phyloP scores from a whole-genome alignment of 1,140 invertebrate genomes.

The Aleiodes sp. region DNA sequence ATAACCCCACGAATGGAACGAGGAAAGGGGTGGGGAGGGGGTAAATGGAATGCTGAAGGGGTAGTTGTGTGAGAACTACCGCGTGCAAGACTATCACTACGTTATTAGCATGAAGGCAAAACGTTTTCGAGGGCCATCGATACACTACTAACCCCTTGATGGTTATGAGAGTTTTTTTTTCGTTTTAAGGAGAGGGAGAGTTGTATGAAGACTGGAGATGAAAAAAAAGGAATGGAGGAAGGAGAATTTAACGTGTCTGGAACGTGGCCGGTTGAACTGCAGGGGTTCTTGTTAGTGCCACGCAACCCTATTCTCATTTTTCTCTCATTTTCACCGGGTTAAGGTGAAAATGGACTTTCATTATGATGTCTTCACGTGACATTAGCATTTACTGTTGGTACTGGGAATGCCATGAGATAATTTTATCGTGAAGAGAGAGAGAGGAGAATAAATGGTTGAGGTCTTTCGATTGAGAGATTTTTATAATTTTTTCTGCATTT shows the following conservation, averaged over 20 bases:
- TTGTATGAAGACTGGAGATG: too few relatives aligned
- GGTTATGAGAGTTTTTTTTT: too few relatives aligned
- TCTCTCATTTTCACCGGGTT: background rate
- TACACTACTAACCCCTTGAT: background rate
- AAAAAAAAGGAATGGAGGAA: constrained; percentile 16
- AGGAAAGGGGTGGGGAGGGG: constrained; percentile 32
- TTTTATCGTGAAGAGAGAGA: too few relatives aligned
- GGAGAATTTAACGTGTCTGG: constrained; percentile 18
- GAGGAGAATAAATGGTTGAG: too few relatives aligned
- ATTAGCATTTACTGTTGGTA: background rate
- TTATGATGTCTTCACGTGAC: constrained; percentile 4
- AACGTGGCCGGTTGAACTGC: background rate
- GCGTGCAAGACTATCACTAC: constrained; percentile 50
- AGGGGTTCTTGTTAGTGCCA: constrained; percentile 10
- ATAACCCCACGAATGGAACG: constrained; percentile 21
- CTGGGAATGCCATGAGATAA: too few relatives aligned
- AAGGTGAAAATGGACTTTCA: background rate
- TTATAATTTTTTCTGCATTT: too few relatives aligned
- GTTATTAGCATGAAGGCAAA: constrained; percentile 56
- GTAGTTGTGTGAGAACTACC: constrained; percentile 34
- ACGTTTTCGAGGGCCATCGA: constrained; percentile 42
- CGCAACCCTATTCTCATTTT: background rate
- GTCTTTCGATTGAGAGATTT: too few relatives aligned
- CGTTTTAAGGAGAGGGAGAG: background rate
- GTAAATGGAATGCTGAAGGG: background rate